Base-by-base conservation (phyloP, 30 jellyfish, hydroid and myxozoan genomes). In the Phacellophora camtschatica region DNA sequence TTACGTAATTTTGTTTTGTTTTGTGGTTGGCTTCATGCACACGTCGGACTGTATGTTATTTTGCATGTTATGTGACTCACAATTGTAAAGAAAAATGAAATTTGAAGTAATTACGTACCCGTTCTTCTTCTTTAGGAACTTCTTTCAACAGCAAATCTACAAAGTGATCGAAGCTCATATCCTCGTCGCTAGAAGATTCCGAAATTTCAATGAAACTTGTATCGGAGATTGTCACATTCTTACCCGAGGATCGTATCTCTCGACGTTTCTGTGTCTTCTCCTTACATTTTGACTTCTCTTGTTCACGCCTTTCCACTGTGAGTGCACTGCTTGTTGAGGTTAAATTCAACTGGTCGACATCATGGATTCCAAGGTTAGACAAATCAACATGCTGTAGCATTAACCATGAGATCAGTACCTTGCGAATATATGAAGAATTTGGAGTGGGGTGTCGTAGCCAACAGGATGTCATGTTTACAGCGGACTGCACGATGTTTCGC, bases 361-460 rank as follows among this genome's bases (percentile, higher is more conserved):
- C 80, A 7, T 36, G 32, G 80, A 66, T 66, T 5, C 80, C 80
- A 15, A 30, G 80, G 62, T 66, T 36, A 8, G 80, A 66, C 62
- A 37, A 7, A 8, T 66, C 78, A 18, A 66, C 62, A 19, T 63
- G 80, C 62, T 66, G 80, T 25, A 9, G 59, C 80, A 66, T 66
- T 63, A 66, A 1, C 80, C 80, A 66, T 9, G 80, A 10, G 18
- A 66, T 66, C n/a, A 66, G 62, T 7, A 66, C 80, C 23, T 31
- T 66, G 0, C 62, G 80, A 66, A 32, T 33, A 16, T 66, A 66
- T 35, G 80, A 66, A 32, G 80, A 66, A 66, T 31, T 16, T 11
- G 33, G 19, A 18, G 80, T 66, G n/a, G 80, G 62, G 23, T 66
- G 33, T 66, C 80, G 62, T 8, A 66, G 46, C 80, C 80, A 66